Evolutionary conservation across 2,113 vertebrate genomes (phyloP).

Genomic region (Helogale parvula): DNA sequence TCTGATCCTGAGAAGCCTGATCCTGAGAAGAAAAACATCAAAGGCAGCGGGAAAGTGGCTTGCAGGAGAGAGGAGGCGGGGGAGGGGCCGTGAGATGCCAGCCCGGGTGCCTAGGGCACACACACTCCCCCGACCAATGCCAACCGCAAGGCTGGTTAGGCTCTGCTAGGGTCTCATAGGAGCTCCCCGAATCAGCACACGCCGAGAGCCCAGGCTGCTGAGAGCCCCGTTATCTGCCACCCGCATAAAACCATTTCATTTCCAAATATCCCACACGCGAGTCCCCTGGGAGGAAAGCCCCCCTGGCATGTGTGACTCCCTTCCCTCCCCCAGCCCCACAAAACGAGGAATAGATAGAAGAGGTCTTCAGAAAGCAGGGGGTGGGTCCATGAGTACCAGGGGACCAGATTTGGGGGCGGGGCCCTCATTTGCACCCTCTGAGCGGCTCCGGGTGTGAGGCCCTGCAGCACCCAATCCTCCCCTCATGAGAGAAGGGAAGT

Average conservation of each 20-base stretch:
- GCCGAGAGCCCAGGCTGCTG: too few species aligned
- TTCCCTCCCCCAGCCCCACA: not conserved
- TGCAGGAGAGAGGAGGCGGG: not conserved
- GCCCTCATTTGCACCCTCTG: not conserved
- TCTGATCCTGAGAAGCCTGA: not conserved
- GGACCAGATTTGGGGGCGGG: not conserved
- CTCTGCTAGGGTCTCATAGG: too few species aligned
- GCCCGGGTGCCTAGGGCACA: too few species aligned
- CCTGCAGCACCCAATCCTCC: not conserved
- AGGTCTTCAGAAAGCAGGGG: not conserved
- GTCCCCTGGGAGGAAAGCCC: not conserved
- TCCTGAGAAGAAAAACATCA: not conserved
- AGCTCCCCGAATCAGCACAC: too few species aligned
- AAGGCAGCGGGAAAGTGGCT: not conserved
- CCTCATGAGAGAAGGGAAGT: not conserved
- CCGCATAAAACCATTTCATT: too few species aligned
- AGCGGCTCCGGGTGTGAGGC: not conserved
- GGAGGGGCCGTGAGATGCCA: too few species aligned
- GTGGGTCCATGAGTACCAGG: rapidly evolving
- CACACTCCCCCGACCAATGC: too few species aligned
- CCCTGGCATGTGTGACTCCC: not conserved
- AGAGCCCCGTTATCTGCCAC: too few species aligned
- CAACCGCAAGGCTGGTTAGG: too few species aligned
- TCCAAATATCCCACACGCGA: too few species aligned
- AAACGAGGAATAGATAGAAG: not conserved